phyloP scores from a whole-genome alignment of 2,113 vertebrate species.

The Phaethon lepturus region DNA sequence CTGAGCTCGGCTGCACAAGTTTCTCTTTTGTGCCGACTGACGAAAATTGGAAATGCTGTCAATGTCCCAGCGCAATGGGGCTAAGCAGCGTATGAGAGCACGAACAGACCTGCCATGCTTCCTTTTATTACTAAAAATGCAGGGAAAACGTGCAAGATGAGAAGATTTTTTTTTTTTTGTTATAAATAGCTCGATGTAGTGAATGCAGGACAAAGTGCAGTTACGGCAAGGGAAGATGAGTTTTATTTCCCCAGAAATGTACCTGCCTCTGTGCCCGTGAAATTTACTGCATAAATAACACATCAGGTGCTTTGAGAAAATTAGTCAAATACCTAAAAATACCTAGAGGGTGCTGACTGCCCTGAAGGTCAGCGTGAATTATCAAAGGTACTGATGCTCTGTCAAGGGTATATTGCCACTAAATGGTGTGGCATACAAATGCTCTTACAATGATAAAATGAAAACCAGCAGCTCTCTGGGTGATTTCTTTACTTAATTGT shows the following conservation, averaged over 20 bases:
- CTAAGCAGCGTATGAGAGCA: not conserved
- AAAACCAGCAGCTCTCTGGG: not conserved
- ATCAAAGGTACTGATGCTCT: not conserved
- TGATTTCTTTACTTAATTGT: slow-evolving; percentile 16
- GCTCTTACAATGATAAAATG: not conserved
- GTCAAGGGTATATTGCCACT: slow-evolving; percentile 19
- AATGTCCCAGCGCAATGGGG: not conserved
- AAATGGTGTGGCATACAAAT: slow-evolving; percentile 1
- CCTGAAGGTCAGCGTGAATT: slow-evolving; percentile 53
- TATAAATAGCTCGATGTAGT: not conserved
- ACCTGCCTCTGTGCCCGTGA: not conserved
- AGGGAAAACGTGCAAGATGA: not conserved
- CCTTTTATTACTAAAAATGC: not conserved
- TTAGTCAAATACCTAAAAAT: slow-evolving; percentile 59
- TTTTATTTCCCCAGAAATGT: slow-evolving; percentile 10
- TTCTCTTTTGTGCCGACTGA: not conserved
- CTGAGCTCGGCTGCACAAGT: not conserved
- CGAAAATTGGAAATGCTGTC: not conserved
- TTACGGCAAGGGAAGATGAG: not conserved
- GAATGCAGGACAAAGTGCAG: not conserved
- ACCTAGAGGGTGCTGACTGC: slow-evolving; percentile 23
- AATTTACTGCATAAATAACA: slow-evolving; percentile 58
- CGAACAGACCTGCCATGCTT: not conserved
- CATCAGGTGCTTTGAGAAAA: slow-evolving; percentile 55
- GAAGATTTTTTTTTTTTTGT: not conserved